These are phyloP conservation scores for Leptura quadrifasciata DNA, from an alignment of 2,888 invertebrate genomes.

Conservation along the genomic window DNA sequence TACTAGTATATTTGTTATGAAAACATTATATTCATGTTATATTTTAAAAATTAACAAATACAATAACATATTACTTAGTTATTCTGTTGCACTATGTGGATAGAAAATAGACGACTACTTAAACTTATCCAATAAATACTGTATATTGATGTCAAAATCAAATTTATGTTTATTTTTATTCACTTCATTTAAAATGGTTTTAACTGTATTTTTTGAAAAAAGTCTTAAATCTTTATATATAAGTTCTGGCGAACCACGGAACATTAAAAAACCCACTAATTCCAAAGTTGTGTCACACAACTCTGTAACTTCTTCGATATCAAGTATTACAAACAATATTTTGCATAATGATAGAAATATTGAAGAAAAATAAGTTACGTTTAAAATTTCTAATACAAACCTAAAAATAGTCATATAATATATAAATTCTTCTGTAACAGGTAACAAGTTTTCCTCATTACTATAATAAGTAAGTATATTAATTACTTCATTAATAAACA, in stretches of 20 bases:
- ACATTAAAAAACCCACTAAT: slow-evolving; percentile 63
- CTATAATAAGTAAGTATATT: slow-evolving; percentile 61
- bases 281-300: slow-evolving; percentile 60
- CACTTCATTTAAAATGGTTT: slow-evolving; percentile 54
- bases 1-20: no score
- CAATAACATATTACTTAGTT: neutral
- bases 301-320: slow-evolving; percentile 55
- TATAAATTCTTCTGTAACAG: slow-evolving; percentile 61
- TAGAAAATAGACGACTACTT: neutral
- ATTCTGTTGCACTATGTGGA: no score
- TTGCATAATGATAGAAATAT: slow-evolving; percentile 59
- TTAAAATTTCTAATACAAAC: slow-evolving; percentile 61
- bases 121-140: slow-evolving; percentile 26
- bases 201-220: slow-evolving; percentile 51
- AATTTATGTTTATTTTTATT: slow-evolving; percentile 54
- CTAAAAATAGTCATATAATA: slow-evolving; percentile 63
- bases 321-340: slow-evolving; percentile 58
- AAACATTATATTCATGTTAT: neutral
- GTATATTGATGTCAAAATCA: slow-evolving; percentile 46
- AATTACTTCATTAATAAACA: slow-evolving; percentile 55
- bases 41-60: neutral
- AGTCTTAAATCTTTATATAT: slow-evolving; percentile 56
- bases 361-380: slow-evolving; percentile 55
- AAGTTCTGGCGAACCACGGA: slow-evolving; percentile 51
- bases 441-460: slow-evolving; percentile 62